Evolutionary conservation across 1,140 invertebrate genomes (phyloP).

Genomic region (Euglossa dilemma): DNA sequence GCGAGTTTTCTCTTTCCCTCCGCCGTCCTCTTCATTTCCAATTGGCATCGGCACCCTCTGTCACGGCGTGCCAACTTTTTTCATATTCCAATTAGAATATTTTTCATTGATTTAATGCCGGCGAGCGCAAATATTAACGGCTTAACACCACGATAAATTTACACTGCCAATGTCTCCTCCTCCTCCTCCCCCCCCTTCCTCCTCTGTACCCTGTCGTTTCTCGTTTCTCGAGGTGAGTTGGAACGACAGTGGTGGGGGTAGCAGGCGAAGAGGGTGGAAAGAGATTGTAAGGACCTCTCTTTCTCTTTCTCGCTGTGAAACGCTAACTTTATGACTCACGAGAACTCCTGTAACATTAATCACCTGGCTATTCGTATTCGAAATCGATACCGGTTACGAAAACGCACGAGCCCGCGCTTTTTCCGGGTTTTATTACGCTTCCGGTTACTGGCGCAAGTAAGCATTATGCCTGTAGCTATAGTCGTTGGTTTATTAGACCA

Average conservation of each 20-base stretch:
- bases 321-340: slow-evolving; percentile 80
- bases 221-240: neutral
- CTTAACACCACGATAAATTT: slow-evolving; percentile 80
- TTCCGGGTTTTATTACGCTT: slow-evolving; percentile 44
- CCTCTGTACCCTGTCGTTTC: neutral
- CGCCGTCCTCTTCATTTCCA: neutral
- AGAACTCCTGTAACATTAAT: slow-evolving; percentile 82
- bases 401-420: slow-evolving; percentile 64
- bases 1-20: slow-evolving; percentile 4
- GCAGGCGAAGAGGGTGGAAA: neutral
- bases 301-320: slow-evolving; percentile 62
- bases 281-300: slow-evolving; percentile 50
- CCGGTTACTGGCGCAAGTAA: slow-evolving; percentile 9
- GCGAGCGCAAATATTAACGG: slow-evolving; percentile 80
- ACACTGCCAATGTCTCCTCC: slow-evolving; percentile 74
- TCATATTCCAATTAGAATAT: slow-evolving; percentile 83
- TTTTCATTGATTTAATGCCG: slow-evolving; percentile 82
- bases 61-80: slow-evolving; percentile 80
- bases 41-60: slow-evolving; percentile 44
- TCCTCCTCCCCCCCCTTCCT: neutral
- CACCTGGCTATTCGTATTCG: slow-evolving; percentile 72
- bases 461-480: neutral
- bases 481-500: neutral
- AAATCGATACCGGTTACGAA: slow-evolving; percentile 77
- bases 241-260: too few relatives aligned